Evolutionary conservation across 2,888 invertebrate genomes (phyloP), one percentile per base, ranked within the genome.

Genomic region (Tridacna crocea): DNA sequence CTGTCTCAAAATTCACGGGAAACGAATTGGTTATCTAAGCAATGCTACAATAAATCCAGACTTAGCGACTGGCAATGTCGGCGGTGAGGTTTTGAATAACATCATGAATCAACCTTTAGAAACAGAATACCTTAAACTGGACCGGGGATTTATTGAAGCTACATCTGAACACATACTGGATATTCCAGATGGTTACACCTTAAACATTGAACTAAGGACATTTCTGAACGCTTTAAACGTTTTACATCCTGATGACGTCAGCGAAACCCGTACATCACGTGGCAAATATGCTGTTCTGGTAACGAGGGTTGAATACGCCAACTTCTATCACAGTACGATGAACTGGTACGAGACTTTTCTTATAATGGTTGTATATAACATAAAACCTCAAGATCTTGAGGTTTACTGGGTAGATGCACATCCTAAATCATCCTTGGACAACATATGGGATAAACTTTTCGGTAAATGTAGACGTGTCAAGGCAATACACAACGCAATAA

Each of bases 341-440:
- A 92, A 93, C 82, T 89, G 90, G 77, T 93, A 91, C 83, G 92
- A 92, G 78, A 90, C 91, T 2, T 93, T 91, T 76, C 83, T 93
- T 13, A 84, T 92, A 55, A 87, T 90, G 85, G 86, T 89, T 24
- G 75, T 91, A 24, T 90, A 91, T 55, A 83, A 89, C 60, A 84
- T 88, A 24, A 80, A 84, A n/a, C 90, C 89, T 0, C 84, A 88
- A n/a, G 72, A 90, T 27, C 85, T 92, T 0, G 91, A 91, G 27
- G 89, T 94, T 24, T 85, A 94, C 22, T 87, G 93, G 73, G 82
- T 93, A 17, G 94, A 94, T 79, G 91, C 90, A 10, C 93, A 93
- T 79, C 92, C 93, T 0, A 78, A 87, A 27, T 92, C 93, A 0
- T 83, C 79, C 11, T 88, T 94, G 17, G 94, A 94, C 75, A 75